These are phyloP conservation scores for Papilio glaucus DNA, from an alignment of 1,140 invertebrate genomes.

Conservation along the genomic window DNA sequence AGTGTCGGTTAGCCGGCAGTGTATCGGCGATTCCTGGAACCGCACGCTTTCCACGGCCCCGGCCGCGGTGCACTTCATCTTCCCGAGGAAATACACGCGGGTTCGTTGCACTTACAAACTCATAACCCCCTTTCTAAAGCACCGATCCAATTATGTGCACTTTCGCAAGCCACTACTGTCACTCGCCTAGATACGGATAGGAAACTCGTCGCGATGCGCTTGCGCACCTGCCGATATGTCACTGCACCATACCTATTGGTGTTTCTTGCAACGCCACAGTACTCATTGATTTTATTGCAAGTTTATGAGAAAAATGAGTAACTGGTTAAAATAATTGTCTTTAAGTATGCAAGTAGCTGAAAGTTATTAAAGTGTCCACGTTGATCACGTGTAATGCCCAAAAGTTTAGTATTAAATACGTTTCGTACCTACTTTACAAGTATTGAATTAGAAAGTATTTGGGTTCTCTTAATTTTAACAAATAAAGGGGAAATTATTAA, in stretches of 20 bases:
- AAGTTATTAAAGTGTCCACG: too few species aligned
- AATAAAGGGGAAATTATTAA: too few species aligned
- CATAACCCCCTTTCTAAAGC: constrained; percentile 83
- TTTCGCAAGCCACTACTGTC: constrained; percentile 82
- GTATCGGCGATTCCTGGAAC: constrained; percentile 71
- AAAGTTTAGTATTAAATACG: too few species aligned
- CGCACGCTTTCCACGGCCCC: constrained; percentile 72
- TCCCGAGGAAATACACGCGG: constrained; percentile 79
- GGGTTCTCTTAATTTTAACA: too few species aligned
- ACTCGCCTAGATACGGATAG: constrained; percentile 82
- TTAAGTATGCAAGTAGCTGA: too few species aligned
- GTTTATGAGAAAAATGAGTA: background rate
- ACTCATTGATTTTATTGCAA: background rate
- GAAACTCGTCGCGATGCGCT: constrained; percentile 73
- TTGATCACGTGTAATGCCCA: too few species aligned
- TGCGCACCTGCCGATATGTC: constrained; percentile 62
- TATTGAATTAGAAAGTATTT: too few species aligned
- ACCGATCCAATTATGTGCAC: constrained; percentile 83
- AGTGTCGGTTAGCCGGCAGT: constrained; percentile 51
- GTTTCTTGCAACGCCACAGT: background rate
- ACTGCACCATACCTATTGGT: constrained; percentile 30
- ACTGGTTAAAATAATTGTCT: too few species aligned
- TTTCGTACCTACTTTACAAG: too few species aligned
- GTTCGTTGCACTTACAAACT: constrained; percentile 82
- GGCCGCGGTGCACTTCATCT: constrained; percentile 64